Percentiles rank a stretch among this genome's conserved stretches.
phyloP scores from a whole-genome alignment of 1,140 invertebrate genomes.

The Aethina tumida region DNA sequence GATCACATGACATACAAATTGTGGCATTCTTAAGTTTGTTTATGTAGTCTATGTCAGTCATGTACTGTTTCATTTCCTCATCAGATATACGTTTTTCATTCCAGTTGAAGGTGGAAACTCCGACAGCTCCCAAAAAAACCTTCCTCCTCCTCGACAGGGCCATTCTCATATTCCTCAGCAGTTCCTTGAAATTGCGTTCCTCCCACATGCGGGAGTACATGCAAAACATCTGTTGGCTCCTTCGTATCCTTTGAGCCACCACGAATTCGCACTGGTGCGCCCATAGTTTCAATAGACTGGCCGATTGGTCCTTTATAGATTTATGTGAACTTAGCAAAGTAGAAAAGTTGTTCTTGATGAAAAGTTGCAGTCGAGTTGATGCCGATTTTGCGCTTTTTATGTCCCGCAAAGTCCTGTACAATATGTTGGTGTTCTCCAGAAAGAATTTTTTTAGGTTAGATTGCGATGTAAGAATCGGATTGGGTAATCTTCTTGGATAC shows the following conservation, averaged over 20 bases:
- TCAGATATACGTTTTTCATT: constrained; percentile 42
- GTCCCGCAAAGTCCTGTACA: constrained; percentile 11
- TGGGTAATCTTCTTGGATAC: constrained; percentile 16
- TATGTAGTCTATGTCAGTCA: constrained; percentile 42
- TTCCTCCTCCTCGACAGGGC: constrained; percentile 34
- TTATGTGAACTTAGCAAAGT: not conserved
- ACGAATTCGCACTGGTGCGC: constrained; percentile 52
- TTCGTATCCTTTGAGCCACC: constrained; percentile 47
- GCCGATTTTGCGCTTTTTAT: constrained; percentile 11
- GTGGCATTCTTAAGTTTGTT: constrained; percentile 44
- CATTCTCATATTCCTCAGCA: constrained; percentile 41
- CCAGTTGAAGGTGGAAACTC: constrained; percentile 42
- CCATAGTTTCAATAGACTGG: constrained; percentile 38
- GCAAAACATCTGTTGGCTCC: constrained; percentile 49
- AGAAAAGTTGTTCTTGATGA: constrained; percentile 14
- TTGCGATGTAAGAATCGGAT: constrained; percentile 13
- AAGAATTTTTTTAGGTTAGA: constrained; percentile 21
- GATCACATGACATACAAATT: constrained; percentile 34
- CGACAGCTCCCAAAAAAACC: constrained; percentile 37
- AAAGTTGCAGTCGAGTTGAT: constrained; percentile 10
- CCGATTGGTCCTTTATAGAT: not conserved
- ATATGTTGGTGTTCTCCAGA: constrained; percentile 8
- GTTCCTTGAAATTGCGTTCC: constrained; percentile 43
- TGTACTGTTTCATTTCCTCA: constrained; percentile 40
- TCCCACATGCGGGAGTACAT: constrained; percentile 54